Evolutionary conservation across 2,113 vertebrate genomes (phyloP).

Genomic region (Spea multiplicata): DNA sequence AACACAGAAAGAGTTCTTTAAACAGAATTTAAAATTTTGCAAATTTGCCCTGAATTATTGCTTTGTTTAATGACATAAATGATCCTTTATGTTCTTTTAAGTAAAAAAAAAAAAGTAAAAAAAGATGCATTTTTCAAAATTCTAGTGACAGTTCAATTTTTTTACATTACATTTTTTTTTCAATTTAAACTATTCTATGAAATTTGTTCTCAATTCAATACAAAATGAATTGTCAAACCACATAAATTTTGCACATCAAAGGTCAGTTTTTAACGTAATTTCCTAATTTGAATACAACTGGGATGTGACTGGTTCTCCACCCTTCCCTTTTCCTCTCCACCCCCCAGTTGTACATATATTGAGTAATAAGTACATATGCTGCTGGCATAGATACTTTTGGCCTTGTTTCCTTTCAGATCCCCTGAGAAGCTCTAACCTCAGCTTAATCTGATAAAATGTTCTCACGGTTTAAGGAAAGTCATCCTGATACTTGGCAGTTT

Average conservation of each 20-base stretch:
- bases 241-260: not conserved
- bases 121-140: too few relatives aligned
- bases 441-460: conserved; percentile 23
- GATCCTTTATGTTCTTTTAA: too few relatives aligned
- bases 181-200: too few relatives aligned
- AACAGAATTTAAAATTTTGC: too few relatives aligned
- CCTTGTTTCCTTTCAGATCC: conserved; percentile 21
- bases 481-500: conserved; percentile 24
- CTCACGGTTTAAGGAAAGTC: not conserved
- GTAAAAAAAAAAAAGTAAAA: too few relatives aligned
- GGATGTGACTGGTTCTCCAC: conserved; percentile 36
- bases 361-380: not conserved
- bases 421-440: conserved; percentile 11
- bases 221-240: too few relatives aligned
- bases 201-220: too few relatives aligned
- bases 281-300: conserved; percentile 13
- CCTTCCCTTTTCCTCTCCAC: conserved; percentile 31
- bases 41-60: too few relatives aligned
- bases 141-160: too few relatives aligned
- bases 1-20: too few relatives aligned
- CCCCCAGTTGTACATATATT: conserved; percentile 1
- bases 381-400: conserved; percentile 7
- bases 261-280: conserved; percentile 20
- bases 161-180: too few relatives aligned
- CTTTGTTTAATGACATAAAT: too few relatives aligned